A percentile compares a stretch with the other conserved stretches of the same genome.
phyloP scores from a whole-genome alignment of 1,140 invertebrate species.

The Drosophila subobscura region DNA sequence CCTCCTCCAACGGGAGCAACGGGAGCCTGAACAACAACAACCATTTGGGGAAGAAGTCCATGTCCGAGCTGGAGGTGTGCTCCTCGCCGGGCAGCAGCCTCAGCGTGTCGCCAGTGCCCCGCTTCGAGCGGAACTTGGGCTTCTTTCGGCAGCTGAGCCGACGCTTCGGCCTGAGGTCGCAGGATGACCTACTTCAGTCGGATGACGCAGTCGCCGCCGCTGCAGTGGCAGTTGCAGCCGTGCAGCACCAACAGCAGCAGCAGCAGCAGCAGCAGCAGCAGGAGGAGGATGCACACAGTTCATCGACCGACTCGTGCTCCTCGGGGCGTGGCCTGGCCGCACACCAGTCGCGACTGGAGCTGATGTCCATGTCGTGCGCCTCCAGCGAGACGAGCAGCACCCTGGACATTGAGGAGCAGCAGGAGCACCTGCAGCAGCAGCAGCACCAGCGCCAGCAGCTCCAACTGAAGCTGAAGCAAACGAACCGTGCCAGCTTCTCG shows the following conservation, averaged over 20 bases:
- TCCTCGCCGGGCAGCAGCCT: slow-evolving; percentile 59
- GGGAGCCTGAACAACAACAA: slow-evolving; percentile 50
- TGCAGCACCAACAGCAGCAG: slow-evolving; percentile 10
- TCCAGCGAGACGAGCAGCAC: slow-evolving; percentile 86
- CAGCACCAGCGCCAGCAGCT: slow-evolving; percentile 37
- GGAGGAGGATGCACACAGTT: slow-evolving; percentile 86
- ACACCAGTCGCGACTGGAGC: slow-evolving; percentile 77
- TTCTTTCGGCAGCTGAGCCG: slow-evolving; percentile 86
- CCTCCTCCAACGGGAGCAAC: slow-evolving; percentile 18
- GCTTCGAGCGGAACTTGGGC: slow-evolving; percentile 85
- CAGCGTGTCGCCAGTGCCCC: slow-evolving; percentile 83
- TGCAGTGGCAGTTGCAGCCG: slow-evolving; percentile 12
- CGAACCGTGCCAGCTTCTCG: slow-evolving; percentile 77
- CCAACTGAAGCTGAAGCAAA: slow-evolving; percentile 48
- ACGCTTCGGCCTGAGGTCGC: slow-evolving; percentile 85
- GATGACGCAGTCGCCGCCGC: slow-evolving; percentile 59
- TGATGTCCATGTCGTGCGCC: slow-evolving; percentile 85
- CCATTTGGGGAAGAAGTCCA: slow-evolving; percentile 31
- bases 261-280: slow-evolving; percentile 39
- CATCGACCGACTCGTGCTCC: slow-evolving; percentile 85
- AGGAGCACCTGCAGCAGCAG: slow-evolving; percentile 43
- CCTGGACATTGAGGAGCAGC: slow-evolving; percentile 74
- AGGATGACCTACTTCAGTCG: slow-evolving; percentile 83
- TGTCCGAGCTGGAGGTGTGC: slow-evolving; percentile 28
- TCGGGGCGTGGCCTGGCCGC: slow-evolving; percentile 72